phyloP scores from a whole-genome alignment of 2,888 invertebrate species.

The Melanotus villosus region DNA sequence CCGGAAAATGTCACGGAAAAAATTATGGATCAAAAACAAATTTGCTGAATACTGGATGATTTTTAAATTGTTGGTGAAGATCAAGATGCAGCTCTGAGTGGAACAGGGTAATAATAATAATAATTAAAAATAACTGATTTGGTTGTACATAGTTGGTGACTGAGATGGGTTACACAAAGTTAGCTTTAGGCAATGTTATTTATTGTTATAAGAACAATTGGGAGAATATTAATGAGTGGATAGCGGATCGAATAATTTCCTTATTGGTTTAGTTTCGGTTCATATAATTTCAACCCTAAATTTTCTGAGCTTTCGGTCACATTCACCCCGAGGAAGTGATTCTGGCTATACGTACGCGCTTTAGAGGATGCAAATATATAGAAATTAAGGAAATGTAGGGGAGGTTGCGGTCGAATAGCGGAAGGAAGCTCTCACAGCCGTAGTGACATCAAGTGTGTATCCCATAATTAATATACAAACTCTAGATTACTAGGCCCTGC shows the following conservation, averaged over 20 bases:
- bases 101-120: no score
- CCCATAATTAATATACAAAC: conserved; percentile 19
- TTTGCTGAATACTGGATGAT: no score
- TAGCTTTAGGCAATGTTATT: no score
- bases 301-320: background rate
- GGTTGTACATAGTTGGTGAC: no score
- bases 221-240: no score
- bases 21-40: no score
- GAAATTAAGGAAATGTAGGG: conserved; percentile 14
- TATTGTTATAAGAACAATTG: no score
- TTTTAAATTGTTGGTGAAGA: no score
- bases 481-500: conserved; percentile 18
- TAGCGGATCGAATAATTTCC: background rate
- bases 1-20: no score
- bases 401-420: conserved; percentile 11
- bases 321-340: background rate
- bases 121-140: no score
- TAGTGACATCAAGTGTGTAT: conserved; percentile 21
- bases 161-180: no score
- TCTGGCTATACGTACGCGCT: background rate
- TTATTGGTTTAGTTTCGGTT: background rate
- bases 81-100: no score
- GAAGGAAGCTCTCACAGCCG: conserved; percentile 14
- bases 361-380: conserved; percentile 8
- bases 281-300: background rate